Percentiles rank a stretch among this genome's conserved stretches.
These are phyloP conservation scores for Chloroceryle inda DNA, from an alignment of 2,797 vertebrate genomes.

Conservation along the genomic window DNA sequence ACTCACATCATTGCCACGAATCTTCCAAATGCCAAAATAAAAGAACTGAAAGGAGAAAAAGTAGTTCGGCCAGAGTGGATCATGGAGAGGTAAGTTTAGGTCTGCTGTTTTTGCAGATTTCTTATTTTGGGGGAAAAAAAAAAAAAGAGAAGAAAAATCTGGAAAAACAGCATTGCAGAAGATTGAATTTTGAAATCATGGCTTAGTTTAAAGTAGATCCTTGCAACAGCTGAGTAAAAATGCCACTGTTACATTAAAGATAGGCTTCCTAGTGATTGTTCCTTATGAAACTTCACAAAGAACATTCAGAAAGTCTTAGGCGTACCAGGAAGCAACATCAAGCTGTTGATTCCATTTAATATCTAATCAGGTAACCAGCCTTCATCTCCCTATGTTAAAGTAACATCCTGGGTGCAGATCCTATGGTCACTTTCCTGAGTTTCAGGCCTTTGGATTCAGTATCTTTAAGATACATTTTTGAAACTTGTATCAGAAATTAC, in stretches of 20 bases:
- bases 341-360: not conserved
- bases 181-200: not conserved
- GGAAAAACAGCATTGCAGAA: not conserved
- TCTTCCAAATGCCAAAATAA: slow-evolving; percentile 94
- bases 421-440: not conserved
- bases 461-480: not conserved
- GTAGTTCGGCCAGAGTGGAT: slow-evolving; percentile 96
- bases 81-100: slow-evolving; percentile 89
- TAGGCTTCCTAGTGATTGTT: not conserved
- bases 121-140: not conserved
- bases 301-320: not conserved
- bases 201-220: not conserved
- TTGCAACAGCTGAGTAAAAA: not conserved
- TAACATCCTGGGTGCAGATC: not conserved
- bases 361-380: not conserved
- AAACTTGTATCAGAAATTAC: not conserved
- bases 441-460: not conserved
- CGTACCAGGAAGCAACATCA: not conserved
- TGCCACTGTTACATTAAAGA: not conserved
- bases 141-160: not conserved
- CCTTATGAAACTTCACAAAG: not conserved
- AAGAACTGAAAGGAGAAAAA: slow-evolving; percentile 93
- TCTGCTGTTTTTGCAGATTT: not conserved
- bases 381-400: not conserved
- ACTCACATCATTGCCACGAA: slow-evolving; percentile 97